Evolutionary conservation across 2,113 vertebrate genomes (phyloP).

Genomic region (Seriola rivoliana): DNA sequence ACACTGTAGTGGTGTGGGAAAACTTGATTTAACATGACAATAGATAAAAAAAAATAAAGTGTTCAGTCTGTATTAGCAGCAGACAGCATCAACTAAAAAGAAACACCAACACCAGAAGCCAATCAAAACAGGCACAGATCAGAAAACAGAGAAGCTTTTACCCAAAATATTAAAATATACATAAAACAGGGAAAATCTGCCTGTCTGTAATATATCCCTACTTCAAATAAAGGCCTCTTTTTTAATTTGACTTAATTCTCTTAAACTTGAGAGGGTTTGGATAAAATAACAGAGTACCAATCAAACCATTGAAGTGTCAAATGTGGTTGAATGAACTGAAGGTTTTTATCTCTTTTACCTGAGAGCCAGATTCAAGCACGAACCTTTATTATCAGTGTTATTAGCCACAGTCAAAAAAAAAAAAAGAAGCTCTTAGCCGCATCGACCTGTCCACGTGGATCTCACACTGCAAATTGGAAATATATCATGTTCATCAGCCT

Average conservation of each 20-base stretch:
- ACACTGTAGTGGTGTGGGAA: too few species aligned
- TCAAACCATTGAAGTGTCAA: conserved; percentile 36
- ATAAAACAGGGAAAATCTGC: too few species aligned
- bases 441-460: conserved; percentile 65
- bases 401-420: conserved; percentile 57
- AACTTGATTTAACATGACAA: too few species aligned
- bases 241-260: conserved; percentile 11
- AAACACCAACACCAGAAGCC: too few species aligned
- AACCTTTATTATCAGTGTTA: conserved; percentile 66
- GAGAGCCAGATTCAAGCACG: conserved; percentile 30
- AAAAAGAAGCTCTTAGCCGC: conserved; percentile 55
- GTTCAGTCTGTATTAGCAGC: too few species aligned
- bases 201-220: too few species aligned
- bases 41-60: too few species aligned
- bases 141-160: too few species aligned
- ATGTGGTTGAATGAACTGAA: conserved; percentile 28
- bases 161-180: too few species aligned
- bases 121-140: too few species aligned
- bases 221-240: too few species aligned
- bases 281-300: conserved; percentile 28
- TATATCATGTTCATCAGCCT: conserved; percentile 73
- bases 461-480: conserved; percentile 67
- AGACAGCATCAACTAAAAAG: too few species aligned
- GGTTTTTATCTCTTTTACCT: conserved; percentile 54
- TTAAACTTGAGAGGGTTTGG: background rate